Evolutionary conservation across 2,113 vertebrate genomes (phyloP).

Genomic region (Tylochromis polylepis): DNA sequence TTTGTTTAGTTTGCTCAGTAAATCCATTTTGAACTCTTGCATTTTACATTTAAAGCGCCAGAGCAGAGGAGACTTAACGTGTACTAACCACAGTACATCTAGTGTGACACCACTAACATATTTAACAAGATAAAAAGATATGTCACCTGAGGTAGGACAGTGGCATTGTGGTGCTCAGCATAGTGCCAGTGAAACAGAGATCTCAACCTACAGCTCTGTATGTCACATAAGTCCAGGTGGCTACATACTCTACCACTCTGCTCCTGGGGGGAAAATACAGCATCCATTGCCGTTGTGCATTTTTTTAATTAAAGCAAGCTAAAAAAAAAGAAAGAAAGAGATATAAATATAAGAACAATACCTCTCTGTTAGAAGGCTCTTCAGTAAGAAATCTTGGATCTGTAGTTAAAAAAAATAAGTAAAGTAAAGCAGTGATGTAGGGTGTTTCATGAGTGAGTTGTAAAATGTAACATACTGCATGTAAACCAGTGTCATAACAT

Average conservation of each 20-base stretch:
- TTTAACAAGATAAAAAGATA: neutral
- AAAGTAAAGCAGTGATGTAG: rapidly evolving
- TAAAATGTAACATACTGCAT: neutral
- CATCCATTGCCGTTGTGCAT: rapidly evolving
- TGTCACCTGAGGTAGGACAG: conserved; percentile 82
- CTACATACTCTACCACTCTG: neutral
- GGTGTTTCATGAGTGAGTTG: neutral
- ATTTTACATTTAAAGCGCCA: neutral
- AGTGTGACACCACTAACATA: neutral
- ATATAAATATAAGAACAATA: conserved; percentile 1
- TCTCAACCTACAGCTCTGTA: conserved; percentile 75
- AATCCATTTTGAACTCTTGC: neutral
- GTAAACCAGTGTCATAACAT: neutral
- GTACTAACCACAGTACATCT: neutral
- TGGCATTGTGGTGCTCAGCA: conserved; percentile 77
- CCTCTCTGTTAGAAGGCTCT: conserved; percentile 3
- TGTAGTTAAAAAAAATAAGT: neutral
- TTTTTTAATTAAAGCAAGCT: neutral
- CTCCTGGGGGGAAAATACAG: neutral
- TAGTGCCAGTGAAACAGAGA: conserved; percentile 81
- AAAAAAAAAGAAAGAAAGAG: neutral
- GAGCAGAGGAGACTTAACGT: neutral
- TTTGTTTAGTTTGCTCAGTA: neutral
- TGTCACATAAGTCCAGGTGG: conserved; percentile 60
- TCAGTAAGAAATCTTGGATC: conserved; percentile 23